A percentile compares a stretch with the other conserved stretches of the same genome.
These are phyloP conservation scores for Poecilia gillii DNA, from an alignment of 2,797 vertebrate species.

Conservation along the genomic window DNA sequence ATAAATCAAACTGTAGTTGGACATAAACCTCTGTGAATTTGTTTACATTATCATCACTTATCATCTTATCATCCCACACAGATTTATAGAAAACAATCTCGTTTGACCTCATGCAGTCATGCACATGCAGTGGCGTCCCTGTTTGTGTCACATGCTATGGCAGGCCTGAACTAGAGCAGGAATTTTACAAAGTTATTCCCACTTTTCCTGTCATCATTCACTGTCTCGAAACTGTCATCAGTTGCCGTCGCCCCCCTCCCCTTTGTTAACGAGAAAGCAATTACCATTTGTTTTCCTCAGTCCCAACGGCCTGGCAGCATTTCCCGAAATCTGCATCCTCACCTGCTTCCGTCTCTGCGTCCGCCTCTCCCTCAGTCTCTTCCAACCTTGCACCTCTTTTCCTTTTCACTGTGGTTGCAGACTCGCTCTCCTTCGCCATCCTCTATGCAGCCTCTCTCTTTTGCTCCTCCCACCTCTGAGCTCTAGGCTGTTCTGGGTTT, in stretches of 20 bases:
- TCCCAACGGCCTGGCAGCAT: constrained; percentile 70
- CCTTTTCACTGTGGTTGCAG: constrained; percentile 81
- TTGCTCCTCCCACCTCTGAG: constrained; percentile 87
- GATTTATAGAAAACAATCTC: constrained; percentile 1
- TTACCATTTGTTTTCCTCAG: constrained; percentile 74
- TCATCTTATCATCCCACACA: constrained; percentile 8
- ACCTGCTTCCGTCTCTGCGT: constrained; percentile 79
- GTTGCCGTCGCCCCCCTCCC: constrained; percentile 69
- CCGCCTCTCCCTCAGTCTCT: constrained; percentile 74
- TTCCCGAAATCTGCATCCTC: constrained; percentile 78
- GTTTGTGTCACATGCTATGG: constrained; percentile 48
- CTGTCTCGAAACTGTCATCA: constrained; percentile 80
- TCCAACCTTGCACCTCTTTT: constrained; percentile 81
- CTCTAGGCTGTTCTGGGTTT: constrained; percentile 87
- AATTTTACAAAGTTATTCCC: constrained; percentile 60
- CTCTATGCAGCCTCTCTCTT: constrained; percentile 81
- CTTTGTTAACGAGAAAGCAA: constrained; percentile 83
- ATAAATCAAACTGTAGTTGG: constrained; percentile 51
- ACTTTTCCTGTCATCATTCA: constrained; percentile 65
- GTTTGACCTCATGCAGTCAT: constrained; percentile 51
- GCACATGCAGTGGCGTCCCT: constrained; percentile 59
- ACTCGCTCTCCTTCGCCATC: constrained; percentile 84
- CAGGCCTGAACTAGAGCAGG: constrained; percentile 73
- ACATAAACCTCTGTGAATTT: constrained; percentile 28
- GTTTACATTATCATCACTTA: constrained; percentile 32